Evolutionary conservation across 2,797 vertebrate genomes (phyloP), one percentile per base, ranked within the genome.

Genomic region (Crocidura indochinensis): DNA sequence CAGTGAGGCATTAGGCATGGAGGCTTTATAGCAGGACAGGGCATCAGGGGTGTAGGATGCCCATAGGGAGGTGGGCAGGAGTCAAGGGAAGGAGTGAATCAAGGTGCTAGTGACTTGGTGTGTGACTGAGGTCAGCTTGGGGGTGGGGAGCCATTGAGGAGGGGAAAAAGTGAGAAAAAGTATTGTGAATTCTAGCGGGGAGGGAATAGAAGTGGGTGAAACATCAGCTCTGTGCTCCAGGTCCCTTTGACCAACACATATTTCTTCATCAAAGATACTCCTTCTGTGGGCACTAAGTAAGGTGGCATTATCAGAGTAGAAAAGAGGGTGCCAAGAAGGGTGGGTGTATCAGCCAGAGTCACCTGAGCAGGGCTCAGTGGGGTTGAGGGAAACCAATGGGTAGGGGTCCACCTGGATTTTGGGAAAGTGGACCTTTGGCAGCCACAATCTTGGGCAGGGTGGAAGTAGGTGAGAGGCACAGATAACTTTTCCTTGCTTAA

Each of bases 51-150:
- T 22, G 49, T 62, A 72, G 56, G 86, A 20, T n/a, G 51, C 26
- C 29, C 1, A 0, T 0, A 10, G 26, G n/a, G 27, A 4, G 24
- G 10, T 14, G 46, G 24, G 10, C 17, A 51, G 12, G 44, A 27
- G 6, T 3, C 1, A 1, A 27, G 31, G 27, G 6, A 65, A 3
- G 17, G 27, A 27, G 2, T 26, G 29, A 20, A 38, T 65, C 17
- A 14, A 17, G 51, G 51, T 53, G 51, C 51, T 17, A 53, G 10
- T 53, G 10, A 53, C 51, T 17, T 53, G 51, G 51, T 53, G 17
- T 53, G 51, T 53, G 51, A n/a, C 64, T 12, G 3, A 5, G 64
- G 64, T 5, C 27, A n/a, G 64, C 64, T 11, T 24, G 64, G 5
- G 22, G 8, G 26, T 6, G 27, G 64, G 9, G 62, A 22, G 20